Base-by-base conservation (phyloP, 2,113 vertebrate species). In the Prunella fulvescens region DNA sequence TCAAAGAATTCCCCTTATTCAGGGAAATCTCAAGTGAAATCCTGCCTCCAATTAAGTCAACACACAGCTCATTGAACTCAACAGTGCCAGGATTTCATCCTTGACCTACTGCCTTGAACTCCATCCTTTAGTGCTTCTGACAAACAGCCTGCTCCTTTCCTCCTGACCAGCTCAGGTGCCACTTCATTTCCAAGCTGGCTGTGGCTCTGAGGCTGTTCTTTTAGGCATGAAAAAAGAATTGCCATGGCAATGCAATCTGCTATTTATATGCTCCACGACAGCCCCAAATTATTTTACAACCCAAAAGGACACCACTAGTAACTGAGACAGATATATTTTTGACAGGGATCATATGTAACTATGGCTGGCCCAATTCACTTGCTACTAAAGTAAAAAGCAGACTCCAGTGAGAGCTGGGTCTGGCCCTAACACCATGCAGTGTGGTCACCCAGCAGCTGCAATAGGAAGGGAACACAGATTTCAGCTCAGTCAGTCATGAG, bases 11-110 rank as follows among this genome's bases (percentile, higher is more conserved):
- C 82, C 70, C 70, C 70, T 96, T 92, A 87, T 87, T 94, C 78
- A 92, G 78, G 77, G 54, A 95, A 92, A 95, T 53, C 85, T 91
- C 20, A 16, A 84, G 87, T 50, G 78, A 96, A 81, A 73, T 90
- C 77, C 66, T 91, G 50, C 35, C 62, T 89, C 77, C 48, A 81
- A 7, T 44, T 37, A 92, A 92, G 81, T 23, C 73, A 92, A 28
- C 24, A 35, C 24, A 78, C 9, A 91, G 53, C 44, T 78, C 51
- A 25, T 7, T 53, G 69, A 74, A 60, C 86, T 65, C 70, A 81
- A n/a, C 8, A 85, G 70, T 35, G n/a, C 45, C 80, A 81, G 53
- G 39, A 84, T 60, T 77, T 94, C 74, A 82, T 81, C 39, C 66
- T 17, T 73, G 70, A 81, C 70, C 77, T 69, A 22, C 50, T 65